Evolutionary conservation across 2,797 vertebrate genomes (phyloP).

Genomic region (Gymnopithys bicolor): DNA sequence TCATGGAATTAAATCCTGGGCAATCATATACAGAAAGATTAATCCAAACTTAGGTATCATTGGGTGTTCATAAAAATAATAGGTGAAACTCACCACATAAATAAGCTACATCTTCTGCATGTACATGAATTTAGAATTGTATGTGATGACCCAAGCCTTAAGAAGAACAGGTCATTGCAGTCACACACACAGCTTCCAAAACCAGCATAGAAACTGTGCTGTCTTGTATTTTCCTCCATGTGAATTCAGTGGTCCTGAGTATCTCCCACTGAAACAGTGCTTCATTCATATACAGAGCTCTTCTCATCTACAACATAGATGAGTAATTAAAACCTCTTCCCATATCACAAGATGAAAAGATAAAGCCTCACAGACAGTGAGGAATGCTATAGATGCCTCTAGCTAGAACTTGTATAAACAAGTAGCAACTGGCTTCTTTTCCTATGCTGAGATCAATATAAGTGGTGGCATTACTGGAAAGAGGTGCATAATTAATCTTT

Average conservation of each 20-base stretch:
- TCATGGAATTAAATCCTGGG: background rate
- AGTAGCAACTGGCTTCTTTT: conserved; percentile 45
- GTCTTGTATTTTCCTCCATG: background rate
- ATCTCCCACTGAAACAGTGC: background rate
- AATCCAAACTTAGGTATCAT: background rate
- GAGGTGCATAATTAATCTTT: conserved; percentile 47
- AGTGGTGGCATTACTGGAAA: conserved; percentile 33
- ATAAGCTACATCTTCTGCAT: background rate
- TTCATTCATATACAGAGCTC: background rate
- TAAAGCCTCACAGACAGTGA: conserved; percentile 73
- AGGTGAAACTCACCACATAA: background rate
- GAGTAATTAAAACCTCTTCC: conserved; percentile 6
- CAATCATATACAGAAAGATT: background rate
- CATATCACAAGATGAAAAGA: conserved; percentile 34
- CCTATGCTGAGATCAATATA: conserved; percentile 32
- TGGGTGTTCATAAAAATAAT: background rate
- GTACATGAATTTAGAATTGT: background rate
- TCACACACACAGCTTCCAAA: background rate
- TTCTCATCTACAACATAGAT: background rate
- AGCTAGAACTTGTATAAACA: conserved; percentile 19
- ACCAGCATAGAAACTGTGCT: background rate
- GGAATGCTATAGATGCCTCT: conserved; percentile 55
- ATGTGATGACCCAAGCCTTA: background rate
- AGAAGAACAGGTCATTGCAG: background rate
- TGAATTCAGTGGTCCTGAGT: background rate